These are phyloP conservation scores for Phasianus colchicus DNA, from an alignment of 2,113 vertebrate genomes.

Conservation along the genomic window DNA sequence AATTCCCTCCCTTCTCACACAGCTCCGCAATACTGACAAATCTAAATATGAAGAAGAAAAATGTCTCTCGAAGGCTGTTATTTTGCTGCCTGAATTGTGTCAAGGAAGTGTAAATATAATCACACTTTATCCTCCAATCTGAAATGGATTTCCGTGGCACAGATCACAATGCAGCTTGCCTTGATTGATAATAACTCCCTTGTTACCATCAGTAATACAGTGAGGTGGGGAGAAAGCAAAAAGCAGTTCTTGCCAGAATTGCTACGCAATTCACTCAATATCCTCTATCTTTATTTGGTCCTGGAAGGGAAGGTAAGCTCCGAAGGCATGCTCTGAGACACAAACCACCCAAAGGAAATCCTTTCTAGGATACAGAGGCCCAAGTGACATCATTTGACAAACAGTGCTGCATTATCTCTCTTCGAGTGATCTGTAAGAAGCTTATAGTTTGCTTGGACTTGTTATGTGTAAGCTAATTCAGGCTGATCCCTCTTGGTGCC, in stretches of 20 bases:
- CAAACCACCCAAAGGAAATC: not conserved
- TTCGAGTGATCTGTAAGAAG: not conserved
- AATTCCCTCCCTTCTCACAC: slow-evolving; percentile 60
- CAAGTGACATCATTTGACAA: not conserved
- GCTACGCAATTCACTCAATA: slow-evolving; percentile 68
- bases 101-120: slow-evolving; percentile 84
- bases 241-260: slow-evolving; percentile 61
- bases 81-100: slow-evolving; percentile 80
- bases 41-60: slow-evolving; percentile 82
- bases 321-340: slow-evolving; percentile 7
- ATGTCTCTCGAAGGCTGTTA: slow-evolving; percentile 78
- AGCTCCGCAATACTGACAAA: slow-evolving; percentile 72
- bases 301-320: slow-evolving; percentile 1
- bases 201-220: slow-evolving; percentile 69
- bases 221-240: slow-evolving; percentile 54
- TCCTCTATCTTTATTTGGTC: not conserved
- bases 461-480: not conserved
- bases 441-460: not conserved
- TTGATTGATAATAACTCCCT: slow-evolving; percentile 82
- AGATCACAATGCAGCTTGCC: slow-evolving; percentile 74
- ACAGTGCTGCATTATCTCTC: accelerated
- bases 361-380: not conserved
- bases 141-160: slow-evolving; percentile 78
- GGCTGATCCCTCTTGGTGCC: not conserved
- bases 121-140: slow-evolving; percentile 81